These are phyloP conservation scores for Ascaphus truei DNA, from an alignment of 2,113 vertebrate genomes.

Conservation along the genomic window DNA sequence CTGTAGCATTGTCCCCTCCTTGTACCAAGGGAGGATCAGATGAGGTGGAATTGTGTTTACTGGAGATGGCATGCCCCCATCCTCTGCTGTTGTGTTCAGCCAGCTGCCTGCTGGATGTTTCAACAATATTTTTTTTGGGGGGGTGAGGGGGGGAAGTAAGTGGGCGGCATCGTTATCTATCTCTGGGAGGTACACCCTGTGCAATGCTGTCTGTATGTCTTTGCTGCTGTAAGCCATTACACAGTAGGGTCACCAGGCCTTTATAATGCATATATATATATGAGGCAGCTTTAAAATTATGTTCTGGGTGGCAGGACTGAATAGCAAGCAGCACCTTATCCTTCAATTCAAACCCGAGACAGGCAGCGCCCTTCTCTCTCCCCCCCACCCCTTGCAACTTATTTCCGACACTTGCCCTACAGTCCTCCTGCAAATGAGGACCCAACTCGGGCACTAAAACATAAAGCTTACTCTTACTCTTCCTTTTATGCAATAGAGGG, in stretches of 20 bases:
- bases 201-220: constrained; percentile 21
- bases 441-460: no score
- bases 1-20: constrained; percentile 23
- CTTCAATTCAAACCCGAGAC: neutral
- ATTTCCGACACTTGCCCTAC: neutral
- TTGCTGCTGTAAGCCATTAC: constrained; percentile 28
- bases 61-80: neutral
- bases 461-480: constrained; percentile 45
- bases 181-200: neutral
- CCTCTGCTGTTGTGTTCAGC: neutral
- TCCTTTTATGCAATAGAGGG: constrained; percentile 59
- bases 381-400: neutral
- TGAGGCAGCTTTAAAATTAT: constrained; percentile 17
- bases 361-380: constrained; percentile 9
- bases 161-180: neutral
- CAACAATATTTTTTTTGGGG: neutral
- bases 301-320: neutral
- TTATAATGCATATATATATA: constrained; percentile 26
- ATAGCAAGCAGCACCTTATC: constrained; percentile 13
- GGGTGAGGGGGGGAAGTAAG: neutral
- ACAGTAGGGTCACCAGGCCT: constrained; percentile 28
- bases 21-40: neutral
- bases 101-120: constrained; percentile 1
- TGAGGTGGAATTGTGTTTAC: neutral
- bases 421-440: no score